Conservation (phyloP, 64 coral and sea anemone species). For the Porites lutea region DNA sequence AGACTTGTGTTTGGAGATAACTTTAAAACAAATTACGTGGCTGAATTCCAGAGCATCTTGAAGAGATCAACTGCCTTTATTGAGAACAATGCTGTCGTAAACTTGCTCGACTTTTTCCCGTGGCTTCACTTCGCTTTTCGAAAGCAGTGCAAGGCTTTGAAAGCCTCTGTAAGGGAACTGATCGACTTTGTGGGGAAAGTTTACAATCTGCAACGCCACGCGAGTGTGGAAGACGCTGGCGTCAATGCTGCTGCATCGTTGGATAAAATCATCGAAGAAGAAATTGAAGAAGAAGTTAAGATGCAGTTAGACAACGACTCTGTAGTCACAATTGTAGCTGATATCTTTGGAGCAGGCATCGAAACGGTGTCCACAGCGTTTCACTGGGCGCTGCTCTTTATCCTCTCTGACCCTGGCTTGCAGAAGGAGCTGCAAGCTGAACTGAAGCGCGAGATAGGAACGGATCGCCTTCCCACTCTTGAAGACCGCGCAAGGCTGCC, state of each 20-base stretch:
- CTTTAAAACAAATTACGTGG: conserved; percentile 24
- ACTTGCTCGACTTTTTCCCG: conserved; percentile 76
- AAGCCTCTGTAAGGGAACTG: conserved; percentile 57
- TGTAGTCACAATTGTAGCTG: conserved; percentile 29
- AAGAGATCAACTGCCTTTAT: conserved; percentile 51
- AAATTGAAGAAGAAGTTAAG: not conserved
- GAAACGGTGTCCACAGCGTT: conserved; percentile 76
- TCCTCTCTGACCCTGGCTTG: conserved; percentile 50
- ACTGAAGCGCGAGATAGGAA: conserved; percentile 54
- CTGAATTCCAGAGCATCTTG: conserved; percentile 44
- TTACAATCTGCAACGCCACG: conserved; percentile 43
- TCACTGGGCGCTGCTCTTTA: conserved; percentile 71
- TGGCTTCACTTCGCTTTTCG: conserved; percentile 73
- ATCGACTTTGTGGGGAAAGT: conserved; percentile 42
- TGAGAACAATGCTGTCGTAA: conserved; percentile 65
- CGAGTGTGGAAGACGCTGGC: not conserved
- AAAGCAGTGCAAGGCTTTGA: conserved; percentile 53
- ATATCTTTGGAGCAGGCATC: conserved; percentile 80
- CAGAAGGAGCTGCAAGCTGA: conserved; percentile 67
- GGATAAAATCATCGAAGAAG: conserved; percentile 44
- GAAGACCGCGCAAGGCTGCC: conserved; percentile 75
- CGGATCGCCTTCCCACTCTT: conserved; percentile 32
- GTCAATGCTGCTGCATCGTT: conserved; percentile 38
- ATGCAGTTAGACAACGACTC: conserved; percentile 61
- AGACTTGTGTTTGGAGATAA: conserved; percentile 75